Base-by-base conservation (phyloP, 2,888 invertebrate species). In the Drosophila anomalata region DNA sequence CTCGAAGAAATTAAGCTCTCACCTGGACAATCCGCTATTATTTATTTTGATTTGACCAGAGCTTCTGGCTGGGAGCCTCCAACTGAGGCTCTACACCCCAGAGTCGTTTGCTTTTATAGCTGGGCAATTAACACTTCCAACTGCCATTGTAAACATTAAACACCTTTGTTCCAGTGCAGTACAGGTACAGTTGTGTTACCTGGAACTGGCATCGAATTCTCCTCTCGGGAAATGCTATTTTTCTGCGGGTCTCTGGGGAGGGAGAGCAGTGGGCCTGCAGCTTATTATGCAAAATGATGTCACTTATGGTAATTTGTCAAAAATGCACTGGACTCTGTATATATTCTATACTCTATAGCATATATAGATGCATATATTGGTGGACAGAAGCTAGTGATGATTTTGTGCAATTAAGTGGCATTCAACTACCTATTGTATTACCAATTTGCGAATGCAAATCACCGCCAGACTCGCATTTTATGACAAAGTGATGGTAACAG, bases 391-490 rank as follows among this genome's bases (percentile, higher is more conserved):
- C 36, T 36, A 20, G 20, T 42, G 42, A 7, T 36, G 36, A 36
- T 36, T 36, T 20, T 44, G 20, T 22, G 9, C 14, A 47, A 20
- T 41, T 26, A n/a, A 1, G 8, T 44, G 55, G 3, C 14, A 46
- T 22, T 36, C 39, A n/a, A 53, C 61, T 44, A 60, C 57, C 57
- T 73, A 79, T 79, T 68, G 58, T 60, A 56, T 82, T 79, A 82
- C 82, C 85, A 85, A 82, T 82, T 82, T 80, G 73, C 63, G 63
- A 73, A 74, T 80, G 78, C 78, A 81, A 81, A 81, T 85, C 65
- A 63, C 66, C 17, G 24, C 24, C 22, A 14, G 29, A 7, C n/a
- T 33, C 6, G 51, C 29, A 29, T 29, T 29, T 29, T 29, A 29
- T 29, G 29, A 29, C 29, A 29, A 9, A 29, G 29, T 29, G 22